Evolutionary conservation across 2,888 invertebrate species (phyloP), one percentile per base, ranked within the genome.

Genomic region (Fragum fragum): DNA sequence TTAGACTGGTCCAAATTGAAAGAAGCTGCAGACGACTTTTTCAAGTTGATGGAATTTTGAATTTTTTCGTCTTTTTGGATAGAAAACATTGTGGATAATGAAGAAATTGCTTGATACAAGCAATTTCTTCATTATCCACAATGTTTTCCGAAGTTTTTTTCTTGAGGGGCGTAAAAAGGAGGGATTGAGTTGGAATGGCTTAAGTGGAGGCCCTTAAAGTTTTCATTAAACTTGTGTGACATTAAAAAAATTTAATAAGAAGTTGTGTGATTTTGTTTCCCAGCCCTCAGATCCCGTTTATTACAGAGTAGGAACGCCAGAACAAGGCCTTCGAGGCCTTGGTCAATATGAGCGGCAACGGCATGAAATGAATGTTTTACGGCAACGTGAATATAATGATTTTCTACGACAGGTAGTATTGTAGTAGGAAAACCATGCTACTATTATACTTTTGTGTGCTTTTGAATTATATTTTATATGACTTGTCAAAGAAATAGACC

Each of bases 301-400:
- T 81, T 86, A 83, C 83, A 81, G 86, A 79, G 73, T 86, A 52
- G 83, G 83, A 14, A 81, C 86, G 14, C 86, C 86, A 28, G 86
- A 86, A 42, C 55, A 81, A 26, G 86, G 86, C 14, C 77, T 86
- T 28, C 83, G 81, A 39, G 77, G 76, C 68, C 57, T 86, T 28
- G 86, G 86, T 53, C 61, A 57, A 36, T 83, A 86, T 73, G 69
- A 76, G n/a, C 42, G 77, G 26, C 74, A 75, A 28, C 76, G 81
- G 14, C 59, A 75, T 29, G 78, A 83, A 66, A 66, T 39, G 55
- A 88, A 79, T 81, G 3, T 77, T 55, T 55, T 42, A 36, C 76
- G 87, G 53, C 85, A 85, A 69, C 81, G 76, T 71, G 87, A 87
- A 26, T 87, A 85, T 81, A 83, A 85, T 81, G 73, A 79, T 29